Percentiles rank a stretch among this genome's conserved stretches.
phyloP scores from a whole-genome alignment of 2,113 vertebrate genomes.

The Tichodroma muraria region DNA sequence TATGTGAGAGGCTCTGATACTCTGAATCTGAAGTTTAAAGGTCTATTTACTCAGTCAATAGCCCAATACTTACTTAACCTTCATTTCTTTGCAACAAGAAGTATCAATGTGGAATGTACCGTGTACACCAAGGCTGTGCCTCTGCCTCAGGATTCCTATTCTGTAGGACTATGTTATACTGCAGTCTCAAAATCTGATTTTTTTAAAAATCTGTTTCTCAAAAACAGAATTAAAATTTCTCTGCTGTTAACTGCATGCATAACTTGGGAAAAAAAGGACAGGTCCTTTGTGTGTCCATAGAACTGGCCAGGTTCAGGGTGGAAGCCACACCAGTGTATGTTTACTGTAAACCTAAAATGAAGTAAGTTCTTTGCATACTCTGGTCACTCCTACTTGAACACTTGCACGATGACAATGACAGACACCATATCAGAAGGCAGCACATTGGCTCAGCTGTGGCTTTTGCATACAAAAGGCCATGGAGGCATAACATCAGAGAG shows the following conservation, averaged over 20 bases:
- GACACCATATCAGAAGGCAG: background rate
- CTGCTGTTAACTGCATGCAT: background rate
- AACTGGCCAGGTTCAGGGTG: background rate
- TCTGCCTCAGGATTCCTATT: background rate
- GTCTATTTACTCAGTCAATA: background rate
- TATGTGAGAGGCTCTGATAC: background rate
- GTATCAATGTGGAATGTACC: background rate
- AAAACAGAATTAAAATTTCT: background rate
- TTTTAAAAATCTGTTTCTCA: background rate
- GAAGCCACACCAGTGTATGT: background rate
- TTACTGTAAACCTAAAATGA: background rate
- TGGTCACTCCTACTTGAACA: background rate
- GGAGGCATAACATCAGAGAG: background rate
- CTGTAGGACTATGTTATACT: background rate
- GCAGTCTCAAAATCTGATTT: background rate
- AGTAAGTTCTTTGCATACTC: background rate
- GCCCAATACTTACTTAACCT: background rate
- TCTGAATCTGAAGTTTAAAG: background rate
- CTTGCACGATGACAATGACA: background rate
- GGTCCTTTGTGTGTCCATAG: too few relatives aligned
- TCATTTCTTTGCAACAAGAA: background rate
- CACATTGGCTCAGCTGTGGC: background rate
- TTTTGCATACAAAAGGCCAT: background rate
- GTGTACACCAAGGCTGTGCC: background rate
- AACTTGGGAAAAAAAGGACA: background rate